Evolutionary conservation across 2,797 vertebrate genomes (phyloP).

Genomic region (Cossypha heuglini): DNA sequence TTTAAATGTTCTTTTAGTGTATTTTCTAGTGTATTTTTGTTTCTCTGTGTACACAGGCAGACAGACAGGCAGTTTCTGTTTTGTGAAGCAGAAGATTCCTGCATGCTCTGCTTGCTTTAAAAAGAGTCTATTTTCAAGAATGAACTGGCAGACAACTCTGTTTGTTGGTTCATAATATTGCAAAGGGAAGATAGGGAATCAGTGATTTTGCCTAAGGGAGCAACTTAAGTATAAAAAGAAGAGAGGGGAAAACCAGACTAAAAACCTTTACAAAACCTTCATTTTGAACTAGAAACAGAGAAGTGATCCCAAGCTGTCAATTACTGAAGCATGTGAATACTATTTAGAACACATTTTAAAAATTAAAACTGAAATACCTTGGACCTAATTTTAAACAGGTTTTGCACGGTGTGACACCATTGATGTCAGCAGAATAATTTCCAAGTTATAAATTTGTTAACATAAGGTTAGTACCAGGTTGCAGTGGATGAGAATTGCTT

Average conservation of each 20-base stretch:
- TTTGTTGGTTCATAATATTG: neutral
- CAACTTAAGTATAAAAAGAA: neutral
- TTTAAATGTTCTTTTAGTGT: neutral
- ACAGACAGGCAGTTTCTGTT: neutral
- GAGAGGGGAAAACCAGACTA: neutral
- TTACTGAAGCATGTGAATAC: neutral
- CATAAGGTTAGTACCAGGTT: constrained; percentile 8
- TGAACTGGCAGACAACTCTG: neutral
- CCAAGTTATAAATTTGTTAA: constrained; percentile 49
- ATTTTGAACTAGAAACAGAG: neutral
- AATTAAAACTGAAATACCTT: constrained; percentile 4
- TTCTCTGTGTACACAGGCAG: neutral
- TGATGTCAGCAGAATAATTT: constrained; percentile 58
- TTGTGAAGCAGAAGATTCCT: neutral
- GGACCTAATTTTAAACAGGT: constrained; percentile 49
- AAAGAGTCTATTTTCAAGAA: neutral
- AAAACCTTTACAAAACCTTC: neutral
- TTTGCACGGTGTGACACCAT: neutral
- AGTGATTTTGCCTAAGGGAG: constrained; percentile 9
- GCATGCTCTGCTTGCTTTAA: neutral
- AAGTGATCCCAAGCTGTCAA: neutral
- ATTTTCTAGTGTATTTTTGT: neutral
- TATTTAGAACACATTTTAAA: constrained; percentile 33
- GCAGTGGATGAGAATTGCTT: constrained; percentile 15
- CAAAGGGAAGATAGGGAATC: neutral